Evolutionary conservation across 2,797 vertebrate genomes (phyloP).

Genomic region (Tadarida brasiliensis): DNA sequence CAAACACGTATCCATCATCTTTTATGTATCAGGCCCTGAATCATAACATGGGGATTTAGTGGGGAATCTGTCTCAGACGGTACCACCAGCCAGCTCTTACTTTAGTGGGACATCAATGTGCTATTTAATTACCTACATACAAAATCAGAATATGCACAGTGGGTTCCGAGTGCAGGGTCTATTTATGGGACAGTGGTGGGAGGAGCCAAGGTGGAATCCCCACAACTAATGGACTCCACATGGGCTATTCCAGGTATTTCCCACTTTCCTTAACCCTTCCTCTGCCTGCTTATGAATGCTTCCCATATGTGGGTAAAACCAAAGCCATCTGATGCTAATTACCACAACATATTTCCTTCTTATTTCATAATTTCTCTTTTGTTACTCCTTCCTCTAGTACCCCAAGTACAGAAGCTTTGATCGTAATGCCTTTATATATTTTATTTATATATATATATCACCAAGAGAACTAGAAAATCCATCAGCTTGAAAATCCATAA

Average conservation of each 20-base stretch:
- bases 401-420: neutral
- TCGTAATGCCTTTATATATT: no score
- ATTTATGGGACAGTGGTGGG: neutral
- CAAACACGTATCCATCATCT: neutral
- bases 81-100: neutral
- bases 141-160: neutral
- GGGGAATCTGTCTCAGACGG: neutral
- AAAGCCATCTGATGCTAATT: neutral
- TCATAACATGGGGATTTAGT: neutral
- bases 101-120: neutral
- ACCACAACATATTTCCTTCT: neutral
- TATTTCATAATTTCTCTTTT: neutral
- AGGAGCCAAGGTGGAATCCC: neutral
- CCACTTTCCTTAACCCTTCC: neutral
- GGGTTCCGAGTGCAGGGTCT: neutral
- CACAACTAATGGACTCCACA: neutral
- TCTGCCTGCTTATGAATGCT: neutral
- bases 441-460: neutral
- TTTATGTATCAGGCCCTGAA: neutral
- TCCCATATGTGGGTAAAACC: neutral
- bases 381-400: neutral
- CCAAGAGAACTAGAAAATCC: constrained; percentile 60
- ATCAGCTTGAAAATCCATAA: constrained; percentile 68
- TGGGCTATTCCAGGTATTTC: neutral
- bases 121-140: neutral